Evolutionary conservation across 2,113 vertebrate genomes (phyloP).

Genomic region (Formicarius rufipectus): DNA sequence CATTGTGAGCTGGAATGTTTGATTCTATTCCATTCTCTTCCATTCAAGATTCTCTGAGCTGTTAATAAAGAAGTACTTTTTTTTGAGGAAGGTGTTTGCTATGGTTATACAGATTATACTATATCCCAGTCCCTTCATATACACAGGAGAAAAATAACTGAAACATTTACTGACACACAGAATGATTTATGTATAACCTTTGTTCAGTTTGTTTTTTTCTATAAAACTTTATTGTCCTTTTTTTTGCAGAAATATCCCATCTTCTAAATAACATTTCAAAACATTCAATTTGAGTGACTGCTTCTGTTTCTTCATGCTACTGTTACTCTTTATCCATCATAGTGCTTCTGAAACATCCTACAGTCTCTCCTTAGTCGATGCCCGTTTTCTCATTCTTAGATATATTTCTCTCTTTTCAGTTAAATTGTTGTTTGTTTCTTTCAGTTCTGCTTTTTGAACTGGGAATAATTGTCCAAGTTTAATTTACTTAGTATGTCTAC

Average conservation of each 20-base stretch:
- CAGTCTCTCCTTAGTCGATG: background rate
- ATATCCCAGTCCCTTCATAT: background rate
- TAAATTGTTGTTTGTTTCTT: background rate
- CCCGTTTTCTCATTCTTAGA: background rate
- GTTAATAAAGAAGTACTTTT: background rate
- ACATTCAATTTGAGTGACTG: background rate
- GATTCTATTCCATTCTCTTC: background rate
- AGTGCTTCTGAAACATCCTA: background rate
- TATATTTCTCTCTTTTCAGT: background rate
- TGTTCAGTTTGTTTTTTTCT: background rate
- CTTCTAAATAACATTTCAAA: background rate
- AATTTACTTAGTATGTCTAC: background rate
- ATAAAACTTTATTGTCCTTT: background rate
- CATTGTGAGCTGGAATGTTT: background rate
- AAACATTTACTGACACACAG: background rate
- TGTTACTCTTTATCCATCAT: background rate
- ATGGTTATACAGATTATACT: background rate
- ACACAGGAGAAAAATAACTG: background rate
- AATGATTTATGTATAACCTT: background rate
- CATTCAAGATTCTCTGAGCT: background rate
- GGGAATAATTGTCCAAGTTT: background rate
- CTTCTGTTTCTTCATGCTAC: background rate
- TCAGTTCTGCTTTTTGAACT: background rate
- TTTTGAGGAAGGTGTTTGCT: background rate
- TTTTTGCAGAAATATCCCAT: background rate